A percentile compares a stretch with the other conserved stretches of the same genome.
phyloP scores from a whole-genome alignment of 1,140 invertebrate genomes.

The Papilio machaon region DNA sequence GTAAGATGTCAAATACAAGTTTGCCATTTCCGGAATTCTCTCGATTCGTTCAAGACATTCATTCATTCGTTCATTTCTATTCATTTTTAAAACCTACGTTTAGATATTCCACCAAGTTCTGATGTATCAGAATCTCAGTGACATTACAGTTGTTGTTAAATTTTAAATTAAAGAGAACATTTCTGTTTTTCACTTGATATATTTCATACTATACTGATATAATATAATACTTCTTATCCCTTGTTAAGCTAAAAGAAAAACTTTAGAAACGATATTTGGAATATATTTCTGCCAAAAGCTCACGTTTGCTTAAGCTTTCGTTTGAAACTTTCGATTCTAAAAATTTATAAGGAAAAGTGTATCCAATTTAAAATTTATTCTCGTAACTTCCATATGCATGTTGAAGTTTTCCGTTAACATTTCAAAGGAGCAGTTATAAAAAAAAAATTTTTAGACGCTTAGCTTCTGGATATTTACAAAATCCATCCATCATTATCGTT shows the following conservation, averaged over 20 bases:
- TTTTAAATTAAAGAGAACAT: not conserved
- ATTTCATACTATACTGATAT: not conserved
- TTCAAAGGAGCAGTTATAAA: not conserved
- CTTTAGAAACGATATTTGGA: slow-evolving; percentile 7
- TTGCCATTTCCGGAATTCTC: not conserved
- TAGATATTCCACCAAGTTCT: not conserved
- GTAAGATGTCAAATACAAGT: not conserved
- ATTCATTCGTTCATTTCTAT: no score
- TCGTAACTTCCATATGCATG: not conserved
- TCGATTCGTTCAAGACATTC: not conserved
- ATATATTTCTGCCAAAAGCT: not conserved
- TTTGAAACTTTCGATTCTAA: not conserved
- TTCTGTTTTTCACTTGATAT: not conserved
- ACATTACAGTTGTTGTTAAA: no score
- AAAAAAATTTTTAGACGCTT: not conserved
- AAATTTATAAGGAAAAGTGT: not conserved
- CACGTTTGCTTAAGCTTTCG: not conserved
- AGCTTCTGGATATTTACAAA: not conserved
- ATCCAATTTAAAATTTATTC: slow-evolving; percentile 4
- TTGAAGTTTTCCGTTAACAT: not conserved
- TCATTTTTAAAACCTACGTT: not conserved
- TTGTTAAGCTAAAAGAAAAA: not conserved
- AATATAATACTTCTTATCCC: not conserved
- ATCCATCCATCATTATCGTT: no score
- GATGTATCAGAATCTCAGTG: no score